Conservation (phyloP, 2,113 vertebrate genomes). For the Saccopteryx bilineata region DNA sequence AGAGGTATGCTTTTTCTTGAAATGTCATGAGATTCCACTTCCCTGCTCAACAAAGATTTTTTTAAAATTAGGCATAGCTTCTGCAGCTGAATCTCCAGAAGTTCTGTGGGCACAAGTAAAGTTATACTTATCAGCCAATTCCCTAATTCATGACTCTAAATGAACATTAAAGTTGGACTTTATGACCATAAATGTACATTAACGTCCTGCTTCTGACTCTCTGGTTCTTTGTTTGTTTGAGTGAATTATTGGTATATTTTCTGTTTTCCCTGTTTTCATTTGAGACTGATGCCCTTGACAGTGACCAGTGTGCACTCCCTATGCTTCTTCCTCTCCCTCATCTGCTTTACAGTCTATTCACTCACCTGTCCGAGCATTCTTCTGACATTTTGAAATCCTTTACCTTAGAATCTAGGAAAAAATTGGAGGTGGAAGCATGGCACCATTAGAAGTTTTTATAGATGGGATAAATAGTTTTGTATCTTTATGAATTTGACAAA, state of each 20-base stretch:
- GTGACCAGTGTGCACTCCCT: background rate
- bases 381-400: slow-evolving; percentile 68
- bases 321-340: background rate
- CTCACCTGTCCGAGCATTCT: background rate
- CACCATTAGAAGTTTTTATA: slow-evolving; percentile 57
- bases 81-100: background rate
- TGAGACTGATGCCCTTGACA: background rate
- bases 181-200: background rate
- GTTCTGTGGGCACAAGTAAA: background rate
- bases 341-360: background rate
- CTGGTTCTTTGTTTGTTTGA: background rate
- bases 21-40: background rate
- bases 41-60: background rate
- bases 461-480: slow-evolving; percentile 70
- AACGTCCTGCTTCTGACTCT: background rate
- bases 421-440: slow-evolving; percentile 19
- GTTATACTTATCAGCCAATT: background rate
- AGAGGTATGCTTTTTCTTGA: background rate
- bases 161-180: background rate
- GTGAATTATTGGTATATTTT: background rate
- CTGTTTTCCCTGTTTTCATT: background rate
- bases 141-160: background rate
- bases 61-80: background rate
- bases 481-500: slow-evolving; percentile 73
- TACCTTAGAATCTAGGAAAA: slow-evolving; percentile 25